Conservation (phyloP, 2,888 invertebrate species). For the Harmothoe impar region DNA sequence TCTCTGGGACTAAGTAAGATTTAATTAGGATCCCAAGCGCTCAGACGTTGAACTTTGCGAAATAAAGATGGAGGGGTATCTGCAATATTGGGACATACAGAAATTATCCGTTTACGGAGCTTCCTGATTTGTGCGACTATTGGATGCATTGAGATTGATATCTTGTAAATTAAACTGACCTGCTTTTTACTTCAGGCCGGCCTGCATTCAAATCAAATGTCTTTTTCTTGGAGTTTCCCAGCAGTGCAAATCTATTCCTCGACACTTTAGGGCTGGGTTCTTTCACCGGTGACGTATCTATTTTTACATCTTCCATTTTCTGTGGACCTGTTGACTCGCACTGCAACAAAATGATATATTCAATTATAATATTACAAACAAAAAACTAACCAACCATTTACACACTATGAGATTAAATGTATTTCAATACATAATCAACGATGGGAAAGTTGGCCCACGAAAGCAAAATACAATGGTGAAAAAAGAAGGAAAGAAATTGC, state of each 20-base stretch:
- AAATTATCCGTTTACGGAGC: too few species aligned
- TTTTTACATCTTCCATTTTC: neutral
- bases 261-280: constrained; percentile 47
- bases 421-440: too few species aligned
- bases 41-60: too few species aligned
- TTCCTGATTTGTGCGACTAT: too few species aligned
- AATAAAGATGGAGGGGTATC: too few species aligned
- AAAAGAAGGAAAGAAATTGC: neutral
- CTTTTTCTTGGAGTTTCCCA: neutral
- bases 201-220: constrained; percentile 35
- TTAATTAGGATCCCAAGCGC: too few species aligned
- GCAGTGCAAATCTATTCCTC: constrained; percentile 27
- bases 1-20: too few species aligned
- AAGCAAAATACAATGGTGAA: neutral
- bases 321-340: neutral
- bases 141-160: too few species aligned
- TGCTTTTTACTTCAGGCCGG: constrained; percentile 30
- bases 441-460: neutral
- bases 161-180: too few species aligned
- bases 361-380: neutral
- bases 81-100: too few species aligned
- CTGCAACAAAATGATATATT: neutral
- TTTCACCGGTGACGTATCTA: neutral
- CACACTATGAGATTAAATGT: neutral
- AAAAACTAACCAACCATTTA: neutral